These are phyloP conservation scores for Drosophila incognita DNA, from an alignment of 2,888 invertebrate genomes.

Conservation along the genomic window DNA sequence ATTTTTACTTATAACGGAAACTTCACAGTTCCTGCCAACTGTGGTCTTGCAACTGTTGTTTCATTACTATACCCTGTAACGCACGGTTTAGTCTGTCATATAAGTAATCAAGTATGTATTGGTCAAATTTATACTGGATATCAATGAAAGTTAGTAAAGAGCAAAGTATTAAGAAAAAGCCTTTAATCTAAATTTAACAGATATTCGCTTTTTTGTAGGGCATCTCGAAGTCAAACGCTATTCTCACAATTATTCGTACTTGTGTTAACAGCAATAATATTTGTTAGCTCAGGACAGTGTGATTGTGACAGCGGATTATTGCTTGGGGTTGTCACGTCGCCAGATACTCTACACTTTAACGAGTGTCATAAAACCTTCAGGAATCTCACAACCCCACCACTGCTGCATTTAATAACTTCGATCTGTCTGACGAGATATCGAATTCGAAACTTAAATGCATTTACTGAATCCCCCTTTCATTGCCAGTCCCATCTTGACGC, in stretches of 20 bases:
- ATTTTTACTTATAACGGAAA: background rate
- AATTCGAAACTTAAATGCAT: conserved; percentile 37
- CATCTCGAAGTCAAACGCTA: background rate
- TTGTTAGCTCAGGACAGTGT: conserved; percentile 30
- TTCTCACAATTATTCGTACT: background rate
- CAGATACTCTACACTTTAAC: conserved; percentile 40
- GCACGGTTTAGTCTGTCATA: background rate
- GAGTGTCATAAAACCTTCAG: conserved; percentile 36
- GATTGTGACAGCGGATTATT: conserved; percentile 41
- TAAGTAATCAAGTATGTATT: background rate
- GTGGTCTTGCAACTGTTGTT: background rate
- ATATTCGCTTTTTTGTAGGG: background rate
- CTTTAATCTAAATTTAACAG: background rate
- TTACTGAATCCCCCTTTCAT: conserved; percentile 14
- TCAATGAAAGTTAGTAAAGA: background rate
- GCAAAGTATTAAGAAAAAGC: too few relatives aligned
- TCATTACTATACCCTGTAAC: conserved; percentile 1
- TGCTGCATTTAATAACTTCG: conserved; percentile 75
- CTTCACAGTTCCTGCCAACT: background rate
- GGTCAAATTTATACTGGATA: background rate
- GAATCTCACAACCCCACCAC: conserved; percentile 42
- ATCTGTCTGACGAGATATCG: conserved; percentile 47
- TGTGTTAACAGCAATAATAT: conserved; percentile 39
- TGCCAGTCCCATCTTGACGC: conserved; percentile 13
- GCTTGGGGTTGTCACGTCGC: conserved; percentile 41